These are phyloP conservation scores for Meloidogyne exigua DNA, from an alignment of 1,140 invertebrate genomes.

Conservation along the genomic window DNA sequence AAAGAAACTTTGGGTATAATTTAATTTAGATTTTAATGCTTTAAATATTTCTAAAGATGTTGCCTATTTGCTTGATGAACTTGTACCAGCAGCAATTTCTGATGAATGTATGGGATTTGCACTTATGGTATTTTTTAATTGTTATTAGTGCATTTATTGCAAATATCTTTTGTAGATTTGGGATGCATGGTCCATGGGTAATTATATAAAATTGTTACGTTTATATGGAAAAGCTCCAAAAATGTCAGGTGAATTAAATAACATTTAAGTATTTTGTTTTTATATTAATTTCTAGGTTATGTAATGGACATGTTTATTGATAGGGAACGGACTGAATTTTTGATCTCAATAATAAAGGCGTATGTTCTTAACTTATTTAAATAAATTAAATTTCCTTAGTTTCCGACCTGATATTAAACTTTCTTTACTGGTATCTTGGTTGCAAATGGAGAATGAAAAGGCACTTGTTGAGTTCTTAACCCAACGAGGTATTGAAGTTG, in stretches of 20 bases:
- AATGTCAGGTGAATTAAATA: slow-evolving; percentile 75
- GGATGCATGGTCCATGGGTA: slow-evolving; percentile 80
- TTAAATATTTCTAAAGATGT: slow-evolving; percentile 74
- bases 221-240: slow-evolving; percentile 79
- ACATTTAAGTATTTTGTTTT: not conserved
- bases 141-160: slow-evolving; percentile 64
- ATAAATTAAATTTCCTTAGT: slow-evolving; percentile 71
- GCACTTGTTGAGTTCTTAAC: slow-evolving; percentile 18
- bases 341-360: slow-evolving; percentile 90
- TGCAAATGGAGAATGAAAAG: slow-evolving; percentile 46
- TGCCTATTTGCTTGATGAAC: slow-evolving; percentile 79
- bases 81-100: slow-evolving; percentile 76
- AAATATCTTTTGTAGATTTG: slow-evolving; percentile 17
- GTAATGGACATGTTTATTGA: slow-evolving; percentile 95
- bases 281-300: slow-evolving; percentile 66
- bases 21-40: not conserved
- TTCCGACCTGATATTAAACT: slow-evolving; percentile 85
- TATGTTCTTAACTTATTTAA: slow-evolving; percentile 74
- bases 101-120: slow-evolving; percentile 83
- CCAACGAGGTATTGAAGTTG: slow-evolving; percentile 24
- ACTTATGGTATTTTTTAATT: slow-evolving; percentile 77
- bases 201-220: slow-evolving; percentile 86
- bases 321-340: slow-evolving; percentile 81
- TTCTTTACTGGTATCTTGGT: slow-evolving; percentile 65
- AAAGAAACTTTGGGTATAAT: slow-evolving; percentile 85